A percentile compares a stretch with the other conserved stretches of the same genome.
Evolutionary conservation across 1,140 invertebrate species (phyloP).

Genomic region (Bombyx mandarina): DNA sequence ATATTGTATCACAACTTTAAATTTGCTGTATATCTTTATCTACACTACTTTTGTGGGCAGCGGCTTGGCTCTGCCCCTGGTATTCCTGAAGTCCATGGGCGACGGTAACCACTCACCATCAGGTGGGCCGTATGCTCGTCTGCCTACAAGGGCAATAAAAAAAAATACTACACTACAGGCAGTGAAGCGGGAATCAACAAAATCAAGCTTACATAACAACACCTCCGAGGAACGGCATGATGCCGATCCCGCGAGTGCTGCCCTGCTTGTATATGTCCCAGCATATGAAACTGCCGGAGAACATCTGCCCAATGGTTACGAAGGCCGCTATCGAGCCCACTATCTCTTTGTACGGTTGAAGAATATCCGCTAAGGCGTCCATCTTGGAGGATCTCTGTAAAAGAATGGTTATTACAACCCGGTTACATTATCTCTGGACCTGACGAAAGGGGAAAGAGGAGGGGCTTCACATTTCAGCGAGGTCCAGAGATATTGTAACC

Average conservation of each 20-base stretch:
- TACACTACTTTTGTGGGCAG: neutral
- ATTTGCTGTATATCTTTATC: neutral
- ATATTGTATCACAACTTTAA: too few relatives aligned
- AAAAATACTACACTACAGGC: neutral
- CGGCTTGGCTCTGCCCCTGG: too few relatives aligned
- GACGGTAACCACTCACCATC: too few relatives aligned
- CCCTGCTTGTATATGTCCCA: conserved; percentile 79
- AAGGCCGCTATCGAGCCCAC: conserved; percentile 71
- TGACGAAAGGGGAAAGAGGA: too few relatives aligned
- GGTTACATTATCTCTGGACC: too few relatives aligned
- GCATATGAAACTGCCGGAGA: conserved; percentile 77
- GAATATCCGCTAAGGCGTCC: conserved; percentile 57
- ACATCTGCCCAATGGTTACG: conserved; percentile 76
- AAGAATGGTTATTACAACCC: too few relatives aligned
- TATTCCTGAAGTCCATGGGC: too few relatives aligned
- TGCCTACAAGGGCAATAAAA: too few relatives aligned
- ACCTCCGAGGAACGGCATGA: conserved; percentile 81
- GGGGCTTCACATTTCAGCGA: too few relatives aligned
- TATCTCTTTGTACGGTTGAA: conserved; percentile 71
- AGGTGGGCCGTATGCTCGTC: too few relatives aligned
- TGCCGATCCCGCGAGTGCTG: conserved; percentile 73
- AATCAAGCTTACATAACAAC: conserved; percentile 77
- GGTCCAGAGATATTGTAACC: too few relatives aligned
- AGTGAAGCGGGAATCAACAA: neutral
- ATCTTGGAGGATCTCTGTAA: conserved; percentile 24